Percentiles rank a stretch among this genome's conserved stretches.
Conservation (phyloP, 2,888 invertebrate species). For the Leptopilina myrica region DNA sequence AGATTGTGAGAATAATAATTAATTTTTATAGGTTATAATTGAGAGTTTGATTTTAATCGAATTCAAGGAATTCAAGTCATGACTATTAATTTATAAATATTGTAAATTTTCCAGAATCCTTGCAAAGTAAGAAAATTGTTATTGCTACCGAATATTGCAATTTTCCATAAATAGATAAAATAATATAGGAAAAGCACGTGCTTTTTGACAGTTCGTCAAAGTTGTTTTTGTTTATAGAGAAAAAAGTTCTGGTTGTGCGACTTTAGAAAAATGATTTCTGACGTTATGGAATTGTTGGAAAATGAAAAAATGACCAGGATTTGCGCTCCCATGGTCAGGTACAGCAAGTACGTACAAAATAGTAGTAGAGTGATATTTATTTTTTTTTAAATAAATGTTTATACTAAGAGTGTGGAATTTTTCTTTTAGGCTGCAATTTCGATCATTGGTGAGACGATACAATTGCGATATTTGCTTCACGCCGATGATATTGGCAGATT, state of each 20-base stretch:
- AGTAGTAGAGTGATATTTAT: background rate
- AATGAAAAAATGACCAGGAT: constrained; percentile 82
- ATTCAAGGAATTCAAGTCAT: too few relatives aligned
- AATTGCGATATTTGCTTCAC: constrained; percentile 94
- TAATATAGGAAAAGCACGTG: background rate
- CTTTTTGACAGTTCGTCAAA: constrained; percentile 1
- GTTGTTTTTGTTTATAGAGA: too few relatives aligned
- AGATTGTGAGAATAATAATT: too few relatives aligned
- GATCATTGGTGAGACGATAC: constrained; percentile 86
- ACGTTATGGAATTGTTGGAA: constrained; percentile 83
- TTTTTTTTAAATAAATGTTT: background rate
- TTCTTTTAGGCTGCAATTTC: constrained; percentile 84
- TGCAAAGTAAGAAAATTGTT: too few relatives aligned
- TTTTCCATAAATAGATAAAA: too few relatives aligned
- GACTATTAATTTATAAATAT: too few relatives aligned
- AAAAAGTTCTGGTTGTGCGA: too few relatives aligned
- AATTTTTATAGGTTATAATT: too few relatives aligned
- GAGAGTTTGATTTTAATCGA: too few relatives aligned
- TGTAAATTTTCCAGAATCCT: too few relatives aligned
- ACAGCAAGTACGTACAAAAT: constrained; percentile 84
- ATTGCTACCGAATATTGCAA: too few relatives aligned
- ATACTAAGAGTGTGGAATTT: constrained; percentile 21
- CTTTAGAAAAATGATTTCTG: constrained; percentile 63
- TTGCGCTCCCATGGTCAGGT: constrained; percentile 97
- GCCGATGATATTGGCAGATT: constrained; percentile 97